Evolutionary conservation across 2,797 vertebrate genomes (phyloP).

Genomic region (Nannoperca australis): DNA sequence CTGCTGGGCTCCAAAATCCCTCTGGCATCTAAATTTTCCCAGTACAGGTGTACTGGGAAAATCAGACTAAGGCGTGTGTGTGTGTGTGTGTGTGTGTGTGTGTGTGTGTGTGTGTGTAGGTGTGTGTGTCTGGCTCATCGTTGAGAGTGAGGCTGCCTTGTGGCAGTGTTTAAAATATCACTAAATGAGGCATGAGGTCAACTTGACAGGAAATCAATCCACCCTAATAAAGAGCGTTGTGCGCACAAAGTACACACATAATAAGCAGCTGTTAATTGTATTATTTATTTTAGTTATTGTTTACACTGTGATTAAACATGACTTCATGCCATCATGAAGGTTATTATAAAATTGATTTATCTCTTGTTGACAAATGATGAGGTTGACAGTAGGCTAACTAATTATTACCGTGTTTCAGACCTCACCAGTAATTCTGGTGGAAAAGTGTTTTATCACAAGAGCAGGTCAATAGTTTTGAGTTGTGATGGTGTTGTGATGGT

Average conservation of each 20-base stretch:
- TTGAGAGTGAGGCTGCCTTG: slow-evolving; percentile 21
- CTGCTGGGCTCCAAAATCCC: slow-evolving; percentile 8
- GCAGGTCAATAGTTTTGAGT: background rate
- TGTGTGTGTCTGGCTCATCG: slow-evolving; percentile 4
- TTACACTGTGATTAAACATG: background rate
- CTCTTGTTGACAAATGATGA: background rate
- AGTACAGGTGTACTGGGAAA: slow-evolving; percentile 8
- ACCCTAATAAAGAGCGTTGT: slow-evolving; percentile 12
- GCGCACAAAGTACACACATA: background rate
- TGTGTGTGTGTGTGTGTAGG: slow-evolving; percentile 3
- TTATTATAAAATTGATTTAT: background rate
- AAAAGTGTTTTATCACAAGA: background rate
- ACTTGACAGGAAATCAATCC: slow-evolving; percentile 19
- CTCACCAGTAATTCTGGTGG: no score
- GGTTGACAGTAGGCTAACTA: background rate
- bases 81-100: background rate
- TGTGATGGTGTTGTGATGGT: no score
- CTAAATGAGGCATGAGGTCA: slow-evolving; percentile 23
- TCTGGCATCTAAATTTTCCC: background rate
- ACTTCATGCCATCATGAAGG: background rate
- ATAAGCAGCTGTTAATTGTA: slow-evolving; percentile 3
- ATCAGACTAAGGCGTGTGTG: background rate
- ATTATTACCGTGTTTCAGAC: background rate
- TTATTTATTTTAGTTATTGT: background rate
- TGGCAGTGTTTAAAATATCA: slow-evolving; percentile 20